phyloP scores from a whole-genome alignment of 1,140 invertebrate species.

The Bombus picipes region DNA sequence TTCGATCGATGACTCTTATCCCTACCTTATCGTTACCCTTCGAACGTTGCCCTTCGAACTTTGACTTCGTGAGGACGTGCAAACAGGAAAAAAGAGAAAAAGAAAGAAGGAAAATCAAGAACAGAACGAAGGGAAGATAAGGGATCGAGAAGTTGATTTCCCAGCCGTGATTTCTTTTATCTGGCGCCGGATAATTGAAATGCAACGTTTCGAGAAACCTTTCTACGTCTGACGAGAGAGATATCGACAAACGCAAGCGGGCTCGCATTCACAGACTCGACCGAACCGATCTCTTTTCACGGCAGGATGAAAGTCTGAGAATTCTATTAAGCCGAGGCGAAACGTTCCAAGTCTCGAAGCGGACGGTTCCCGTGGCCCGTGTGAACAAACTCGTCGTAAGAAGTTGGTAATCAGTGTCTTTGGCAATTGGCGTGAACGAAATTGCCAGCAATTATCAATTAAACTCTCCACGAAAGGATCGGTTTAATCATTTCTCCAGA shows the following conservation, averaged over 20 bases:
- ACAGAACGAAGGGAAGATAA: conserved; percentile 48
- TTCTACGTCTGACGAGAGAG: conserved; percentile 17
- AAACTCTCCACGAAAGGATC: conserved; percentile 59
- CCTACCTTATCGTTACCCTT: no score
- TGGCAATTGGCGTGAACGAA: conserved; percentile 63
- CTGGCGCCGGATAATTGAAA: conserved; percentile 56
- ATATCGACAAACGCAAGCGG: conserved; percentile 6
- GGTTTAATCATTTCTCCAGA: conserved; percentile 49
- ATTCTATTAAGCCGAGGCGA: neutral
- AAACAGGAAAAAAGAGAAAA: neutral
- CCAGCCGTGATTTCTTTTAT: conserved; percentile 41
- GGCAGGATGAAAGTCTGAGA: neutral
- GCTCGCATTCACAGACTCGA: neutral
- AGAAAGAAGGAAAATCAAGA: neutral
- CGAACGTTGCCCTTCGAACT: neutral
- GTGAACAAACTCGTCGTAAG: conserved; percentile 43
- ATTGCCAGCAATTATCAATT: conserved; percentile 69
- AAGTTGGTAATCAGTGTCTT: conserved; percentile 58
- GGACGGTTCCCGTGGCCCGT: conserved; percentile 14
- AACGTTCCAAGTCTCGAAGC: neutral
- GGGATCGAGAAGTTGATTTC: conserved; percentile 51
- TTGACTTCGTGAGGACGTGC: neutral
- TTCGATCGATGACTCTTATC: neutral
- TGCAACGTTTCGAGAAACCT: conserved; percentile 8
- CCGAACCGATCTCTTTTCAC: neutral